Percentiles rank a stretch among this genome's conserved stretches.
phyloP scores from a whole-genome alignment of 2,888 invertebrate genomes.

The Mythimna impura region DNA sequence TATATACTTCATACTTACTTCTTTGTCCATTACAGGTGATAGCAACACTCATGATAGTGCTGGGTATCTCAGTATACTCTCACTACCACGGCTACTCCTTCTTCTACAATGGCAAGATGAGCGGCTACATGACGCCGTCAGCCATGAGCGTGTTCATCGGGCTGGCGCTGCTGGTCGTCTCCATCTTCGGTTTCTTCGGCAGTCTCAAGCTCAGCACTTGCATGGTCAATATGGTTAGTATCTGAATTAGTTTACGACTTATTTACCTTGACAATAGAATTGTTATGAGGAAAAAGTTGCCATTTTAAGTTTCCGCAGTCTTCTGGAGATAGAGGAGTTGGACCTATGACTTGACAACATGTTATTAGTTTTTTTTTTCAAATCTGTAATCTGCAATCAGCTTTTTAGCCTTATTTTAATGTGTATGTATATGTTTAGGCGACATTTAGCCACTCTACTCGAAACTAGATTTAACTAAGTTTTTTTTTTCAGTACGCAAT shows the following conservation, averaged over 20 bases:
- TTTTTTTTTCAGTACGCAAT: conserved; percentile 81
- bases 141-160: conserved; percentile 94
- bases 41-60: conserved; percentile 81
- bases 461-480: neutral
- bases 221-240: conserved; percentile 91
- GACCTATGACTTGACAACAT: too few species aligned
- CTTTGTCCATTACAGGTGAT: conserved; percentile 74
- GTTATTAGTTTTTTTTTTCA: too few species aligned
- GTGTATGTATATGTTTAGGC: too few species aligned
- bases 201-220: conserved; percentile 95
- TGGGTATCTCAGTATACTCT: conserved; percentile 85
- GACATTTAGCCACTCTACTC: neutral
- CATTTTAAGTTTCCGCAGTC: neutral
- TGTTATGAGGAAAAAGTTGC: too few species aligned
- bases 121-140: conserved; percentile 93
- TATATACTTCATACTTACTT: too few species aligned
- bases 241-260: neutral
- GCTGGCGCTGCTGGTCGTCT: conserved; percentile 93
- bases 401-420: too few species aligned
- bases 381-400: too few species aligned
- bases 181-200: conserved; percentile 96
- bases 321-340: too few species aligned
- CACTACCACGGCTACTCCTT: conserved; percentile 82
- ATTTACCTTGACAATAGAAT: neutral
- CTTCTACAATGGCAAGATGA: conserved; percentile 79